phyloP scores from a whole-genome alignment of 2,797 vertebrate genomes.

The Pelochelys cantorii region DNA sequence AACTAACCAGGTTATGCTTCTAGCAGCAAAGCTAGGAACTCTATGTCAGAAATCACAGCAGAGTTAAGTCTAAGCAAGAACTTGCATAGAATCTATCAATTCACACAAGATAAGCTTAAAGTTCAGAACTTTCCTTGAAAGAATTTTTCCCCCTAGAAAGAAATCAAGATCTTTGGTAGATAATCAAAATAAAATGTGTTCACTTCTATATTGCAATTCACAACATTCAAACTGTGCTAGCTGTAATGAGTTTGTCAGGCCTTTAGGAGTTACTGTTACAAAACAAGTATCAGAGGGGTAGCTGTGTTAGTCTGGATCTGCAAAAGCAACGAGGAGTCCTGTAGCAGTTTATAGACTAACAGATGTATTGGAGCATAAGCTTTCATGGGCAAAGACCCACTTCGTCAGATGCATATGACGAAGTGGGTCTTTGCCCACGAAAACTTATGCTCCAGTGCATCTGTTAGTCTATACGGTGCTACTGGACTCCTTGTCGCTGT shows the following conservation, averaged over 20 bases:
- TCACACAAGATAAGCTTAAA: not conserved
- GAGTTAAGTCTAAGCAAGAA: not conserved
- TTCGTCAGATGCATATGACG: too few species aligned
- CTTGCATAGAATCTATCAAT: not conserved
- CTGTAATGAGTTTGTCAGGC: not conserved
- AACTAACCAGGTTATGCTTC: not conserved
- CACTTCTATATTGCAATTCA: not conserved
- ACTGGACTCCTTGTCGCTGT: not conserved
- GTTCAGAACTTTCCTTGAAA: not conserved
- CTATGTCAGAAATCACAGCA: not conserved
- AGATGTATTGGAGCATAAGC: too few species aligned
- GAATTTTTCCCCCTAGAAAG: not conserved
- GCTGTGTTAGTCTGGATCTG: too few species aligned
- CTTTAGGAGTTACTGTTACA: not conserved
- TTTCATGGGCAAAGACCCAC: too few species aligned
- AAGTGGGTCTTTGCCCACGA: too few species aligned
- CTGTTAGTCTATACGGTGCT: too few species aligned
- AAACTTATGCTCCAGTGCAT: too few species aligned
- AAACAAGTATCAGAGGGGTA: not conserved
- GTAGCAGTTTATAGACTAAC: too few species aligned
- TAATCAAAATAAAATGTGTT: not conserved
- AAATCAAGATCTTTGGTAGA: not conserved
- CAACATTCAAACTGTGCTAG: not conserved
- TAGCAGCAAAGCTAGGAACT: not conserved
- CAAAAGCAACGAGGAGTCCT: too few species aligned